Percentiles rank a stretch among this genome's conserved stretches.
These are phyloP conservation scores for Lineus longissimus DNA, from an alignment of 1,140 invertebrate species.

Conservation along the genomic window DNA sequence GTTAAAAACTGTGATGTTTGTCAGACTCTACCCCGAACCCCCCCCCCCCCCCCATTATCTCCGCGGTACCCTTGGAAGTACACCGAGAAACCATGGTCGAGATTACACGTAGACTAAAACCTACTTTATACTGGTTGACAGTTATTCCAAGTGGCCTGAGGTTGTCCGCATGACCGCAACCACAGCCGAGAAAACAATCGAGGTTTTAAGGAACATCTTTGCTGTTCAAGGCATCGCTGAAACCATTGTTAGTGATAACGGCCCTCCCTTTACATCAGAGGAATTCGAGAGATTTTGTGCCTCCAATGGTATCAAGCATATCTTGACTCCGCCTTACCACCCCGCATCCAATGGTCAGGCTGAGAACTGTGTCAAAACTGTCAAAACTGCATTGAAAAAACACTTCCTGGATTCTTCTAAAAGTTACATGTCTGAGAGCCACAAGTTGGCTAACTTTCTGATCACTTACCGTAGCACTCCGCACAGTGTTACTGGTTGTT, in stretches of 20 bases:
- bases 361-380: conserved; percentile 21
- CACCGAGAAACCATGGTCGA: conserved; percentile 49
- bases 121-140: conserved; percentile 53
- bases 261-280: conserved; percentile 12
- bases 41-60: conserved; percentile 19
- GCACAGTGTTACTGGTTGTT: not conserved
- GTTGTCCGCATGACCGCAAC: conserved; percentile 19
- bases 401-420: too few species aligned
- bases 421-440: not conserved
- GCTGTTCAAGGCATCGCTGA: conserved; percentile 8
- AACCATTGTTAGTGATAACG: conserved; percentile 16
- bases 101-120: conserved; percentile 56
- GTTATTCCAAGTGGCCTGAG: conserved; percentile 52
- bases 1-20: too few species aligned
- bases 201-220: conserved; percentile 6
- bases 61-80: conserved; percentile 37
- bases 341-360: conserved; percentile 23
- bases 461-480: not conserved
- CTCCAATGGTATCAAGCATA: conserved; percentile 14
- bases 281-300: conserved; percentile 13
- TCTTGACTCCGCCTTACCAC: conserved; percentile 13
- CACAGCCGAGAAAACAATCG: not conserved
- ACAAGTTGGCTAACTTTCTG: not conserved
- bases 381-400: conserved; percentile 16
- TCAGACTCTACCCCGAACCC: conserved; percentile 23